Base-by-base conservation (phyloP, 2,113 vertebrate genomes). In the Vimba vimba region DNA sequence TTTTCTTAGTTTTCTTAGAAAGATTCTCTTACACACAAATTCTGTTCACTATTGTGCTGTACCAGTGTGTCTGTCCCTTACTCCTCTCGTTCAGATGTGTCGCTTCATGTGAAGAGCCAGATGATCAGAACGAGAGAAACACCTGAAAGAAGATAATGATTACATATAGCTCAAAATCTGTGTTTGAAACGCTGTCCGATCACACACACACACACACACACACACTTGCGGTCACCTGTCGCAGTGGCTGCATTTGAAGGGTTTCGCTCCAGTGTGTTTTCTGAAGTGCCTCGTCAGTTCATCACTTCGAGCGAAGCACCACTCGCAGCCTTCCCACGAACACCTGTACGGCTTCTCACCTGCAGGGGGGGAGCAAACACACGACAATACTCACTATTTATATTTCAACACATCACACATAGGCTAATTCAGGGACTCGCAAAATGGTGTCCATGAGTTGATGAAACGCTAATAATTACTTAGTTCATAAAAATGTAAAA, bases 21-120 rank as follows among this genome's bases (percentile, higher is more conserved):
- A 9, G 17, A 21, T 77, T 21, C 23, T 21, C 23, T 25, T 0
- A 47, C 43, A 17, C 71, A 74, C 71, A 74, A n/a, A 25, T 25
- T 47, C 39, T 13, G 21, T 75, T 75, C 23, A 25, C 47, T 75
- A 12, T 75, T 75, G 73, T 75, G 43, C 23, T 27, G 60, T 60
- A 60, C 19, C 57, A 23, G 21, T n/a, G 23, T 13, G n/a, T 25
- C 47, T 91, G 91, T 84, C 52, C 77, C 80, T 85, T 60, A n/a
- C 73, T 78, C 17, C 11, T 87, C 89, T 88, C 91, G 87, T 91
- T 97, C 96, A 99, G 93, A 97, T 96, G 95, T 99, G 98, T 94
- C 98, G 95, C 95, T 99, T 99, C 97, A 99, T 99, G 96, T 99
- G 98, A 94, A 99, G 96, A 87, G 98, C 98, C 96, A 99, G 95